Evolutionary conservation across 64 coral and sea anemone genomes (phyloP), one percentile per base, ranked within the genome.

Genomic region (Stichodactyla helianthus): DNA sequence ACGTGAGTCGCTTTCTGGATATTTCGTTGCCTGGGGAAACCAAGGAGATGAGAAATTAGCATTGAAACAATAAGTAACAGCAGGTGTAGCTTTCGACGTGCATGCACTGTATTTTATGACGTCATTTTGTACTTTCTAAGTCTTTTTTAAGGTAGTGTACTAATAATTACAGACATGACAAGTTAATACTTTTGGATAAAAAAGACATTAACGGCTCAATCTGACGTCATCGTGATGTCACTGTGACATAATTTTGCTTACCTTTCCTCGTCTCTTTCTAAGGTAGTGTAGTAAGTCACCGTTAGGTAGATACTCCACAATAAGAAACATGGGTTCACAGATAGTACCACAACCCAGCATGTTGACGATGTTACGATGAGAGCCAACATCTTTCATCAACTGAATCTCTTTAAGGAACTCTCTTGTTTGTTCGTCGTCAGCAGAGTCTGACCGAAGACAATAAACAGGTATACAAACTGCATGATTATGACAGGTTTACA

Each of bases 361-460:
- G 65, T 95, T 95, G 14, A 95, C 93, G 68, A 95, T 95, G 82
- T 95, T 95, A 28, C 84, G 90, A 82, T 95, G 94, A n/a, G 54
- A 86, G 83, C 51, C 93, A 20, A 95, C 87, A 16, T 83, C 93
- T 89, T 95, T 95, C 93, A 95, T 95, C 18, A 95, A 54, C 54
- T 92, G 93, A 35, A 95, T 95, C 63, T 95, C 93, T 53, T 92
- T 86, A 23, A 92, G 78, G 86, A 95, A 95, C 79, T 95, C 93
- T 70, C 68, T 85, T 20, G 84, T 68, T 82, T 89, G 89, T 0
- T 95, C 93, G 15, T 63, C 85, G 53, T 88, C 87, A 59, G 93
- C 86, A 82, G 79, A 65, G 83, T 70, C 70, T 95, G 12, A 60
- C 2, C 27, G 11, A 86, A 78, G 50, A 13, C 7, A 78, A 14